phyloP scores from a whole-genome alignment of 2,797 vertebrate species.

The Eurystomus glaucurus region DNA sequence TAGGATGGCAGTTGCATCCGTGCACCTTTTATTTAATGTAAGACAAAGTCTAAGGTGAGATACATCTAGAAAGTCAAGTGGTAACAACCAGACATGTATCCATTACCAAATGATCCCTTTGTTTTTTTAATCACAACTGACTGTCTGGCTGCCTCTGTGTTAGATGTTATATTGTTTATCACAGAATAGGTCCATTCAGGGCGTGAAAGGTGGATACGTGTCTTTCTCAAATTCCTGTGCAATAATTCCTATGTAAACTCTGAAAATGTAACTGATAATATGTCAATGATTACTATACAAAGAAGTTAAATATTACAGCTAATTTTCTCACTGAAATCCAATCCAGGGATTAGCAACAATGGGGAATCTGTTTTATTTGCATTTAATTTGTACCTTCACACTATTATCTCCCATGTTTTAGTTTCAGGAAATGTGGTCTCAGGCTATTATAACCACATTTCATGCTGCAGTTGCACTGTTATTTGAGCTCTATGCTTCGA shows the following conservation, averaged over 20 bases:
- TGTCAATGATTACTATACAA: constrained; percentile 70
- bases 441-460: constrained; percentile 85
- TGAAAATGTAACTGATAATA: constrained; percentile 75
- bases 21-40: background rate
- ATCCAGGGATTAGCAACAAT: constrained; percentile 83
- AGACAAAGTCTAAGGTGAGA: background rate
- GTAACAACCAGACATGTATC: background rate
- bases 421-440: constrained; percentile 84
- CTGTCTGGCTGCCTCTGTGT: background rate
- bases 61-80: background rate
- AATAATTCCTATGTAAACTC: constrained; percentile 59
- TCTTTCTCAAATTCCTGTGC: constrained; percentile 48
- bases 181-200: background rate
- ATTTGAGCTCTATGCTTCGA: constrained; percentile 82
- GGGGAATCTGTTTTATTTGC: constrained; percentile 85
- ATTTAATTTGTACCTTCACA: constrained; percentile 88
- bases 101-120: background rate
- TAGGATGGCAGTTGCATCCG: background rate
- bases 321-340: constrained; percentile 80
- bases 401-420: constrained; percentile 82
- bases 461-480: constrained; percentile 82
- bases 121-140: background rate
- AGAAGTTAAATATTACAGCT: constrained; percentile 76
- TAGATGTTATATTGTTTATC: constrained; percentile 26
- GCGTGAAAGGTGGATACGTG: constrained; percentile 30